These are phyloP conservation scores for Tiliacea citrago DNA, from an alignment of 2,888 invertebrate species.

Conservation along the genomic window DNA sequence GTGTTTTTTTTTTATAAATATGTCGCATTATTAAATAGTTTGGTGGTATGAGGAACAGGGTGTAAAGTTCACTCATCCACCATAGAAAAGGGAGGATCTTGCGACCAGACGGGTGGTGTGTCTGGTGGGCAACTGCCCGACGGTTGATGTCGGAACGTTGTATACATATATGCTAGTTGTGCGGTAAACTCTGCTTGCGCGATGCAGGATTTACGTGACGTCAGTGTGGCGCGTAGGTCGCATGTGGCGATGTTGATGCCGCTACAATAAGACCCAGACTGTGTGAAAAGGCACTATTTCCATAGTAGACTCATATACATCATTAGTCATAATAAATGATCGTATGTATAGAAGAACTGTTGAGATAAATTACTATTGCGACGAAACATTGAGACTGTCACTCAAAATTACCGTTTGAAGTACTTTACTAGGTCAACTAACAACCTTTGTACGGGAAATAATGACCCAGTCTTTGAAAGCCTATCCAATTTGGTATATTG, in stretches of 20 bases:
- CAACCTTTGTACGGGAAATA: constrained; percentile 17
- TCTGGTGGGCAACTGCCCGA: too few species aligned
- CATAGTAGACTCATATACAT: constrained; percentile 6
- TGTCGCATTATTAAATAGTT: background rate
- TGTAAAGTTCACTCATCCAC: too few species aligned
- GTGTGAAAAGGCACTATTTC: background rate
- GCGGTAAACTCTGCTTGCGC: too few species aligned
- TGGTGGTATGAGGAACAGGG: too few species aligned
- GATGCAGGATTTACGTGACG: too few species aligned
- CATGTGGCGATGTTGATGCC: too few species aligned
- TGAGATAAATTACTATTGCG: constrained; percentile 12
- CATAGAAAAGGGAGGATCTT: too few species aligned
- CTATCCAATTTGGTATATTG: constrained; percentile 16
- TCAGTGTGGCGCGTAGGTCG: too few species aligned
- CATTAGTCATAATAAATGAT: constrained; percentile 5
- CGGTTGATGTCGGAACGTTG: too few species aligned
- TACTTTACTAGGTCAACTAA: constrained; percentile 38
- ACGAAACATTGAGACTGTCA: constrained; percentile 25
- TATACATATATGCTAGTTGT: too few species aligned
- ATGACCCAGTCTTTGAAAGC: constrained; percentile 27
- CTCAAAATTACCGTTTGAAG: constrained; percentile 39
- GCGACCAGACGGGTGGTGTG: too few species aligned
- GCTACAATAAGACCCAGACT: too few species aligned
- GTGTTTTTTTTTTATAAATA: background rate
- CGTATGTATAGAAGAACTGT: constrained; percentile 1